Base-by-base conservation (phyloP, 2,797 vertebrate species). In the Labeo calbasu region DNA sequence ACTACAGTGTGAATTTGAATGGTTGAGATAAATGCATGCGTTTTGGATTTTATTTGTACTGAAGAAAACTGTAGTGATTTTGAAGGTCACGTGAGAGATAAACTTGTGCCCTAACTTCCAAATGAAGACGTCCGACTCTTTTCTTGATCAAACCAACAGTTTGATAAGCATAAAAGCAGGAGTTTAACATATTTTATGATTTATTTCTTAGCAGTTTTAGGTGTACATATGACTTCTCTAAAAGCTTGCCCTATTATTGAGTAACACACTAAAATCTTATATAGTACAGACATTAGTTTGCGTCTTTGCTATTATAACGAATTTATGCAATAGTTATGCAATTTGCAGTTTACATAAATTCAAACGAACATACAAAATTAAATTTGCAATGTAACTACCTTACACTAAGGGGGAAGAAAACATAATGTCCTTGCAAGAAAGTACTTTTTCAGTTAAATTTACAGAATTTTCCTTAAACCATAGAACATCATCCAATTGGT, bases 1-100 rank as follows among this genome's bases (percentile, higher is more conserved):
- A 53, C 43, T 23, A 75, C 28, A 28, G 50, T 79, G 77, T 79
- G 71, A 68, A 36, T 51, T 70, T 85, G 81, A 86, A 68, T 71
- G 82, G 40, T 84, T 86, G 86, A 61, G 36, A 57, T 43, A 50
- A 65, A 51, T 83, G 85, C 85, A 83, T 86, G 87, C 3, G 43
- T 80, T 76, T 82, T 82, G 43, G 75, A 46, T 55, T 79, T 77
- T 84, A 79, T 85, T 79, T 90, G 76, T 71, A 86, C 71, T 83
- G 82, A 80, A 65, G 71, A 69, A 84, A 77, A 46, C 43, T 84
- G 77, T 83, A 81, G 68, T 76, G 63, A 65, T 51, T 75, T 53
- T 72, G n/a, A 72, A 65, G 76, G 48, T 76, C 53, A 77, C 53
- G 32, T 69, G 75, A 70, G 73, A 40, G 73, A 79, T 84, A 83